Evolutionary conservation across 64 coral and sea anemone species (phyloP).

Genomic region (Stichodactyla helianthus): DNA sequence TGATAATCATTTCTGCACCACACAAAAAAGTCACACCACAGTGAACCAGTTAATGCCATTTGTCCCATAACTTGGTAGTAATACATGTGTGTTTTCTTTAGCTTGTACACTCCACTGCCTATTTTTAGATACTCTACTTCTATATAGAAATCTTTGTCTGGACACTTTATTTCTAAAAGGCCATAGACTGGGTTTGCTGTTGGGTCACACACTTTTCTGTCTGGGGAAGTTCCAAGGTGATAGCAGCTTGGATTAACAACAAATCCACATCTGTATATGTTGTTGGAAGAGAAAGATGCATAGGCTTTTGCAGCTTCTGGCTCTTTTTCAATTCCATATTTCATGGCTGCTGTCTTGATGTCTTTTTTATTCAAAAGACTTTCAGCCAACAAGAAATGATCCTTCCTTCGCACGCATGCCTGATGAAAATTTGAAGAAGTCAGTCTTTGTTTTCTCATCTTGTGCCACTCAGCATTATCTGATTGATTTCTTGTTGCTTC

Average conservation of each 20-base stretch:
- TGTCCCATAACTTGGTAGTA: neutral
- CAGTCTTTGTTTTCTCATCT: too few relatives aligned
- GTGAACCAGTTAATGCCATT: neutral
- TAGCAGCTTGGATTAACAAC: neutral
- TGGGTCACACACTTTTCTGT: neutral
- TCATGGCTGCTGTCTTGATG: neutral
- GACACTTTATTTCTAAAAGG: neutral
- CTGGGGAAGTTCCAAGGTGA: neutral
- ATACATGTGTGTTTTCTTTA: neutral
- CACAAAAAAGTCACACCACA: slow-evolving; percentile 1
- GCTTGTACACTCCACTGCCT: neutral
- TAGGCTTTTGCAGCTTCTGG: neutral
- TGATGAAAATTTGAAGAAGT: too few relatives aligned
- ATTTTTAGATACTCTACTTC: neutral
- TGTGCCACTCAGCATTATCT: too few relatives aligned
- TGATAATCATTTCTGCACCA: neutral
- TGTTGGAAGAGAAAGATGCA: neutral
- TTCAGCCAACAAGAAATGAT: too few relatives aligned
- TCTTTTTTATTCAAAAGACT: too few relatives aligned
- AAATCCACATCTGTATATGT: neutral
- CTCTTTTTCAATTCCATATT: neutral
- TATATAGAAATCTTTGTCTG: neutral
- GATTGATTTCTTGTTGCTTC: too few relatives aligned
- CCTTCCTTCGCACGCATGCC: too few relatives aligned
- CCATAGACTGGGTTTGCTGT: neutral